These are phyloP conservation scores for Triops cancriformis DNA, from an alignment of 1,140 invertebrate species.

Conservation along the genomic window DNA sequence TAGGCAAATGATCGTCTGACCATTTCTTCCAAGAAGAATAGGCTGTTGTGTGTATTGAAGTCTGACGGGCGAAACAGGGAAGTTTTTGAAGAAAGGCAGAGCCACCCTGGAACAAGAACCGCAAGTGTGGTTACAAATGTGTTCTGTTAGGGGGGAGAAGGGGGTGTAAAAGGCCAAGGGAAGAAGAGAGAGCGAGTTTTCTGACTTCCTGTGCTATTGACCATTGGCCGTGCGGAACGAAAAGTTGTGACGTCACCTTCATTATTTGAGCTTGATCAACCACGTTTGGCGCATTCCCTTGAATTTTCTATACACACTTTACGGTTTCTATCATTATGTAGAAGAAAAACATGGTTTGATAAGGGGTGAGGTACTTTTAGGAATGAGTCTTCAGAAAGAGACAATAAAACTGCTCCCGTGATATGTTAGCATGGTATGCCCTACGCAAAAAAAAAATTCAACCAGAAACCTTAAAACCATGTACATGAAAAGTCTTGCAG, in stretches of 20 bases:
- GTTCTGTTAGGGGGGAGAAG: neutral
- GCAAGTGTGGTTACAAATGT: neutral
- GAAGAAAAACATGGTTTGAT: neutral
- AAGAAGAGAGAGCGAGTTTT: neutral
- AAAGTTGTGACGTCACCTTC: neutral
- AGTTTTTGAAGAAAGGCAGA: neutral
- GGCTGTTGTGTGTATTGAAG: no score
- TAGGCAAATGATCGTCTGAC: no score
- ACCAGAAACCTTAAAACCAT: no score
- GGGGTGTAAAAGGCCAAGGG: neutral
- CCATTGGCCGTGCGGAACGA: conserved; percentile 8
- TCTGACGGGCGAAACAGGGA: neutral
- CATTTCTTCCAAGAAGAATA: no score
- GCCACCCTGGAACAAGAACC: neutral
- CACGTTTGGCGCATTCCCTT: neutral
- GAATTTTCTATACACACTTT: neutral
- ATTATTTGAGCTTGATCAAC: neutral
- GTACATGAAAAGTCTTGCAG: no score
- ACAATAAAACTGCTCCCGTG: no score
- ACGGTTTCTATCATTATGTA: neutral
- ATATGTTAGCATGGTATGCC: no score
- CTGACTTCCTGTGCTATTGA: conserved; percentile 4
- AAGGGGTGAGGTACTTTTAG: no score
- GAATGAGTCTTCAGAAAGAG: no score
- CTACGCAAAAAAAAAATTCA: no score